Evolutionary conservation across 2,797 vertebrate species (phyloP), one percentile per base, ranked within the genome.

Genomic region (Denticeps clupeoides): DNA sequence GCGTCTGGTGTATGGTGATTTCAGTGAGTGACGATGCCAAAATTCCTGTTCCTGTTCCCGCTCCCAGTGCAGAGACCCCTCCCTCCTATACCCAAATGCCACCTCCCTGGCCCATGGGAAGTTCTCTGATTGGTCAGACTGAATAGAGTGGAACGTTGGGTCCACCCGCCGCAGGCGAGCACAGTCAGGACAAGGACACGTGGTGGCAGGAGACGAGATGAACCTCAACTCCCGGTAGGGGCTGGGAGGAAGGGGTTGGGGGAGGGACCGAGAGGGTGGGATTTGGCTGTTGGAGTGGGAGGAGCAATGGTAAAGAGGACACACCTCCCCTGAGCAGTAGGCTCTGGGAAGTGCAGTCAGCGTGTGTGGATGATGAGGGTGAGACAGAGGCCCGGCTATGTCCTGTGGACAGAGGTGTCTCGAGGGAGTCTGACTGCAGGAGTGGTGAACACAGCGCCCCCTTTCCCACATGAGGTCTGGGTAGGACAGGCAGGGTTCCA

Each of bases 151-250:
- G 23, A 88, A 77, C 21, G 78, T 58, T 38, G 78, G 75, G 29
- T 78, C 71, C 37, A 82, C 81, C 49, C 79, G 63, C 29, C 78
- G 64, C 33, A 80, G 73, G 51, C 53, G 67, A 56, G 63, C 73
- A 55, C 88, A 89, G 25, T 89, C 86, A 35, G 74, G 77, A 68
- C 85, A 82, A 0, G 75, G 66, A 60, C 88, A 90, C 5, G 71
- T 62, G 24, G 84, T 64, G 7, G 79, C 70, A 1, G 67, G 25
- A 1, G 75, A 11, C 3, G 69, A 68, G 61, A 81, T 58, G 52
- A 86, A 84, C 47, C 82, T 73, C 52, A 89, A 64, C 58, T 90
- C 87, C 59, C 80, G 74, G 64, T 86, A 88, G 8, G 78, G 81
- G 49, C 70, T 75, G 5, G 70, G 50, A 23, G 73, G 65, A 45